phyloP scores from a whole-genome alignment of 2,888 invertebrate species.

The Onchidella celtica region DNA sequence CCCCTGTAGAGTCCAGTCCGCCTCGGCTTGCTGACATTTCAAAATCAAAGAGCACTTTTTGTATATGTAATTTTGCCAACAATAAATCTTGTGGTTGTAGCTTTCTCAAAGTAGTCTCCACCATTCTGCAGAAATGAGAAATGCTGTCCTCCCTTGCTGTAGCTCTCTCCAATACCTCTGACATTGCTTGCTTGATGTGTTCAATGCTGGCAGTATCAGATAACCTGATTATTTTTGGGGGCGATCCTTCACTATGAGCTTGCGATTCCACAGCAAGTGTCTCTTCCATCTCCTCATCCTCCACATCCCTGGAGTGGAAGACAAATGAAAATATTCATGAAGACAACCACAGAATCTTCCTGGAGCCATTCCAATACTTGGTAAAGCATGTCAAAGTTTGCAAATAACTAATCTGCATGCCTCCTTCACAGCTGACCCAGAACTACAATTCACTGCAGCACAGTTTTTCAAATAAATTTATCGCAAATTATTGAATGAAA shows the following conservation, averaged over 20 bases:
- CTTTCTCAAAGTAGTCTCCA: constrained; percentile 34
- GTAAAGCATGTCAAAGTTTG: too few relatives aligned
- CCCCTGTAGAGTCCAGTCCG: not conserved
- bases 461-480: too few relatives aligned
- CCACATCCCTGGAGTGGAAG: not conserved
- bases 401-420: too few relatives aligned
- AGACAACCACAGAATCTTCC: too few relatives aligned
- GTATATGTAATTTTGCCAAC: constrained; percentile 31
- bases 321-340: constrained; percentile 8
- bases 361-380: too few relatives aligned
- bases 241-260: not conserved
- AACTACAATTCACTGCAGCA: too few relatives aligned
- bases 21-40: not conserved
- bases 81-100: constrained; percentile 6
- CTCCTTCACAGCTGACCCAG: too few relatives aligned
- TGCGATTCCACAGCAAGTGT: not conserved
- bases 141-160: not conserved
- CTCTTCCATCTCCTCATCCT: not conserved
- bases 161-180: constrained; percentile 9
- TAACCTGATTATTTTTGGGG: not conserved
- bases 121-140: constrained; percentile 32
- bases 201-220: not conserved
- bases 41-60: constrained; percentile 23
- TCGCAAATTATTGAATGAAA: too few relatives aligned
- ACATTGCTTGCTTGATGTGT: constrained; percentile 29